Conservation (phyloP, 1,140 invertebrate genomes). For the Papilio xuthus region DNA sequence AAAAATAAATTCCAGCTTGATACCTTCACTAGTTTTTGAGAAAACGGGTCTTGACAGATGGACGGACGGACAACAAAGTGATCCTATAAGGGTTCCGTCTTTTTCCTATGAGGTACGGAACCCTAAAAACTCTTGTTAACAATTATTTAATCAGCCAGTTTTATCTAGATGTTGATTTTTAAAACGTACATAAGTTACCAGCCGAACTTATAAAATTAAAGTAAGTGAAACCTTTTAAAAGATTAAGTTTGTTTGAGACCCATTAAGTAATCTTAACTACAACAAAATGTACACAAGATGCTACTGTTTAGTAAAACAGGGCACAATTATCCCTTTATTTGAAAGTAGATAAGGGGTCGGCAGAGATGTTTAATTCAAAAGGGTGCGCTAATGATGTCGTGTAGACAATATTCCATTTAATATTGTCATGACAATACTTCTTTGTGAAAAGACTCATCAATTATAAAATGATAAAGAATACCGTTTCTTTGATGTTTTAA, state of each 20-base stretch:
- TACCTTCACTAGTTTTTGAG: too few species aligned
- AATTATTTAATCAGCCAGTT: too few species aligned
- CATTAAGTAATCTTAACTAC: conserved; percentile 16
- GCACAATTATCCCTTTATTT: conserved; percentile 22
- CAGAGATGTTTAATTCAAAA: conserved; percentile 7
- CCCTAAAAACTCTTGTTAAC: too few species aligned
- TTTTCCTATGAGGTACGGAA: too few species aligned
- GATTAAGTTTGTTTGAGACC: neutral
- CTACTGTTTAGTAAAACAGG: neutral
- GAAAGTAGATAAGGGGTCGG: conserved; percentile 6
- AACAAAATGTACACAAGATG: neutral
- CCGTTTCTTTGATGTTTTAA: neutral
- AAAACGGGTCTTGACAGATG: too few species aligned
- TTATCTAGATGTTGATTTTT: too few species aligned
- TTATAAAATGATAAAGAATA: conserved; percentile 1
- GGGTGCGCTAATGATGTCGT: neutral
- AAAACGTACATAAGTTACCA: too few species aligned
- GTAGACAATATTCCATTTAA: neutral
- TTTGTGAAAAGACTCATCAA: neutral
- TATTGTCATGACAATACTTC: neutral
- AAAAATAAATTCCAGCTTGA: too few species aligned
- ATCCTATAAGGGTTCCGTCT: too few species aligned
- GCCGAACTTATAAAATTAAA: neutral
- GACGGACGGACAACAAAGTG: too few species aligned
- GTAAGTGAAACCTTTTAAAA: conserved; percentile 3